A percentile compares a stretch with the other conserved stretches of the same genome.
Conservation (phyloP, 2,113 vertebrate species). For the Misgurnus mizolepis region DNA sequence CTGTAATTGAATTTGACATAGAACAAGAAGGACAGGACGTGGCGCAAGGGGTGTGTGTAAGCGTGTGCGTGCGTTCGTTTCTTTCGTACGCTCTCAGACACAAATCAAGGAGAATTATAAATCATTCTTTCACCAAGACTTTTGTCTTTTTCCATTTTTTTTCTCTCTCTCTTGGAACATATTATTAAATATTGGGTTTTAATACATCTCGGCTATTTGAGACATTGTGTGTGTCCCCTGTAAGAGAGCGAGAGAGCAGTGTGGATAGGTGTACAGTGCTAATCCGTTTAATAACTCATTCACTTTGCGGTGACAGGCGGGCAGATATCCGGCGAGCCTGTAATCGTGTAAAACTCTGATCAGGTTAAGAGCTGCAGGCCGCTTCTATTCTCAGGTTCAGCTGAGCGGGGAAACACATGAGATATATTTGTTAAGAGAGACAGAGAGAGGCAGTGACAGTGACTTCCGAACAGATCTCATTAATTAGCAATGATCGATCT, state of each 20-base stretch:
- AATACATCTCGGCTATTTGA: slow-evolving; percentile 25
- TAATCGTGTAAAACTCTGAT: slow-evolving; percentile 52
- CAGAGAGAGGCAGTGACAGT: background rate
- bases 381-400: slow-evolving; percentile 11
- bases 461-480: background rate
- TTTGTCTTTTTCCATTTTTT: slow-evolving; percentile 29
- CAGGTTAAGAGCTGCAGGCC: slow-evolving; percentile 29
- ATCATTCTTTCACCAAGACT: slow-evolving; percentile 36
- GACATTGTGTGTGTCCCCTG: slow-evolving; percentile 49
- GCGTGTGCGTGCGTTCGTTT: background rate
- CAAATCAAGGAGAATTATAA: slow-evolving; percentile 54
- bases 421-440: background rate
- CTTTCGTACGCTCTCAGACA: background rate
- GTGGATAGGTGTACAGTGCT: slow-evolving; percentile 20
- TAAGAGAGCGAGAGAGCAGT: slow-evolving; percentile 13
- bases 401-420: background rate
- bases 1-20: slow-evolving; percentile 53
- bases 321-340: slow-evolving; percentile 37
- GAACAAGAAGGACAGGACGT: slow-evolving; percentile 36
- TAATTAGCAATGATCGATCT: background rate
- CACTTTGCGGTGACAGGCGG: slow-evolving; percentile 37
- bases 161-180: background rate
- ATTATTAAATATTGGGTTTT: slow-evolving; percentile 20
- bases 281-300: slow-evolving; percentile 47
- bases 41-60: background rate